Conservation (phyloP, 2,113 vertebrate genomes). For the Epinephelus fuscoguttatus region DNA sequence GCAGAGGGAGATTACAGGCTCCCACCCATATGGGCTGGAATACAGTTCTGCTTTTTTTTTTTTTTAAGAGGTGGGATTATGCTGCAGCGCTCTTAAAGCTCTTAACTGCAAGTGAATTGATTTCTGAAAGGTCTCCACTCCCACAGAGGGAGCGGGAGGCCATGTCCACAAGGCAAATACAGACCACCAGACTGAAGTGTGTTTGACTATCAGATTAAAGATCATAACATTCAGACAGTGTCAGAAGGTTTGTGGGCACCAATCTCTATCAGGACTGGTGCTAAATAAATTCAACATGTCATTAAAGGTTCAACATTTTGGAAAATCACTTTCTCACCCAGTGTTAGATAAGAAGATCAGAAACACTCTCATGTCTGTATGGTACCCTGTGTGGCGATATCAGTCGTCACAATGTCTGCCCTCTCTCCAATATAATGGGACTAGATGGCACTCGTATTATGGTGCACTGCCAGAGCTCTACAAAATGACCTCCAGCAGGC, state of each 20-base stretch:
- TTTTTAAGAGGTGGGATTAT: constrained; percentile 73
- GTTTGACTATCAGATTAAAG: constrained; percentile 6
- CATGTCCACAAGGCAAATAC: constrained; percentile 15
- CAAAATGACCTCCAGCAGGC: no score
- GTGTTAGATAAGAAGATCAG: not conserved
- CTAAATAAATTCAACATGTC: not conserved
- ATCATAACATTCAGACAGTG: not conserved
- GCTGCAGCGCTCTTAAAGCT: constrained; percentile 51
- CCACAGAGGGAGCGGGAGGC: constrained; percentile 35
- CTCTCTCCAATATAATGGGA: no score
- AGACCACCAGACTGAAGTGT: not conserved
- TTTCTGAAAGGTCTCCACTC: constrained; percentile 64
- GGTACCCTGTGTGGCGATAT: no score
- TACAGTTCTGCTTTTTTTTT: constrained; percentile 63
- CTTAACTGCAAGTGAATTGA: constrained; percentile 57
- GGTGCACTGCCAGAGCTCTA: no score
- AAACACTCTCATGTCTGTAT: not conserved
- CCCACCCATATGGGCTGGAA: constrained; percentile 74
- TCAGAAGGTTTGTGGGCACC: not conserved
- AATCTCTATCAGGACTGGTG: not conserved
- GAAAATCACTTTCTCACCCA: not conserved
- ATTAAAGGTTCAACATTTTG: not conserved
- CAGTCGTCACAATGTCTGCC: no score
- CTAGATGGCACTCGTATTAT: no score
- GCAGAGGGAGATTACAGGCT: constrained; percentile 82